A percentile compares a stretch with the other conserved stretches of the same genome.
Evolutionary conservation across 2,113 vertebrate genomes (phyloP).

Genomic region (Zosterops japonicus): DNA sequence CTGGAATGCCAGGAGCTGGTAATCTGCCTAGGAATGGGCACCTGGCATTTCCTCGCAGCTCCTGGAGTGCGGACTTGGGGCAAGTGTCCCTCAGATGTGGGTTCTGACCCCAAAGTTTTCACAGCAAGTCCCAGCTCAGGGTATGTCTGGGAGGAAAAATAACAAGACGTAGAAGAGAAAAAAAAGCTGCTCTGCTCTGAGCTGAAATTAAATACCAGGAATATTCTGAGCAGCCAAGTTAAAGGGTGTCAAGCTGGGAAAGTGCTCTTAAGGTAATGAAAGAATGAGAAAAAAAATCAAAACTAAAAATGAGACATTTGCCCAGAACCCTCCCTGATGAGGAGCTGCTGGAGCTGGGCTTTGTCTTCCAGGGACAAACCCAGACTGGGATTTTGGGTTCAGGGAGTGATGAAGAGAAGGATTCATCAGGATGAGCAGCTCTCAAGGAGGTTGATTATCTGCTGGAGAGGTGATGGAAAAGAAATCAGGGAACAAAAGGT

Average conservation of each 20-base stretch:
- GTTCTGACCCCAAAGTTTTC: neutral
- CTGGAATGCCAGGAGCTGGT: neutral
- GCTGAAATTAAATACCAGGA: neutral
- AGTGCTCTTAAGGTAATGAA: constrained; percentile 16
- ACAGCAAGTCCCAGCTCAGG: neutral
- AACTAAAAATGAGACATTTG: neutral
- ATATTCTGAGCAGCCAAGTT: neutral
- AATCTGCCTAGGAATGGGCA: neutral
- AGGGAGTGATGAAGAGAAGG: neutral
- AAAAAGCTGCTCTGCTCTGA: neutral
- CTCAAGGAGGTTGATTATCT: neutral
- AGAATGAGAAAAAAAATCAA: neutral
- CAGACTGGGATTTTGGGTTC: neutral
- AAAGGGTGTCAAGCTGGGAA: neutral
- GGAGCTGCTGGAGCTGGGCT: neutral
- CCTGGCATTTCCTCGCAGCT: neutral
- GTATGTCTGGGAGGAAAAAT: neutral
- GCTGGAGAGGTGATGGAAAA: neutral
- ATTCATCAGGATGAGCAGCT: neutral
- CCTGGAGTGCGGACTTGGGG: fast-evolving
- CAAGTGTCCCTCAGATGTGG: fast-evolving
- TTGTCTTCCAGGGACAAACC: neutral
- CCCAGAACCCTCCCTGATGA: neutral
- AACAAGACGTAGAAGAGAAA: neutral
- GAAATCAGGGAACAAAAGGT: constrained; percentile 35